These are phyloP conservation scores for Smittia aterrima DNA, from an alignment of 2,888 invertebrate species.

Conservation along the genomic window DNA sequence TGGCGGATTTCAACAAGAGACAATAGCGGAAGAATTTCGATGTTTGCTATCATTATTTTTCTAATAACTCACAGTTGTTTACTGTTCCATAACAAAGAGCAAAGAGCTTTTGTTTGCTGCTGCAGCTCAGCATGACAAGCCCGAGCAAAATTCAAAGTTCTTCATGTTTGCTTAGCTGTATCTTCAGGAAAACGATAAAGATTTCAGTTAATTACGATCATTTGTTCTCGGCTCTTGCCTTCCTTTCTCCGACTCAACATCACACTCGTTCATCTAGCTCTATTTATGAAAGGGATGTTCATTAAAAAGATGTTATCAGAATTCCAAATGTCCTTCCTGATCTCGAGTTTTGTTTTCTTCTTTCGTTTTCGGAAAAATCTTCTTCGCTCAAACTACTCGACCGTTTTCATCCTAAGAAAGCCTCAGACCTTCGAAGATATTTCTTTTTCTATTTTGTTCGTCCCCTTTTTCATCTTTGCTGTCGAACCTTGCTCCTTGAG, in stretches of 20 bases:
- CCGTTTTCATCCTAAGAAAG: neutral
- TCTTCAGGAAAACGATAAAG: neutral
- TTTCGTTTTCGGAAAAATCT: neutral
- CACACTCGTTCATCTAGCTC: no score
- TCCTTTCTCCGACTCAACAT: neutral
- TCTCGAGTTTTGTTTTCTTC: neutral
- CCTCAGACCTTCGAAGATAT: neutral
- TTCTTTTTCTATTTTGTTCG: neutral
- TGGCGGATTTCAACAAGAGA: neutral
- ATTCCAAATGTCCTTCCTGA: conserved; percentile 17
- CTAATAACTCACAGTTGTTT: conserved; percentile 15
- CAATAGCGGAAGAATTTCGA: neutral
- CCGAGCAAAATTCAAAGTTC: no score
- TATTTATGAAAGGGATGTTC: conserved; percentile 15
- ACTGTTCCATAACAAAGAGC: neutral
- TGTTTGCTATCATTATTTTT: conserved; percentile 16
- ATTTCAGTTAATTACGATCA: conserved; percentile 31
- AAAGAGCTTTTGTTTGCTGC: neutral
- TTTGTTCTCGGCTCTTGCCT: conserved; percentile 12
- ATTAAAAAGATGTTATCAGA: conserved; percentile 35
- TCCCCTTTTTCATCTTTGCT: neutral
- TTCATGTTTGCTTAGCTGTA: no score
- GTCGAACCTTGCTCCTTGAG: neutral
- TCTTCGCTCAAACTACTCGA: neutral
- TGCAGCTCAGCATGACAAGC: neutral